phyloP scores from a whole-genome alignment of 2,888 invertebrate species.

The Hypercompe scribonia region DNA sequence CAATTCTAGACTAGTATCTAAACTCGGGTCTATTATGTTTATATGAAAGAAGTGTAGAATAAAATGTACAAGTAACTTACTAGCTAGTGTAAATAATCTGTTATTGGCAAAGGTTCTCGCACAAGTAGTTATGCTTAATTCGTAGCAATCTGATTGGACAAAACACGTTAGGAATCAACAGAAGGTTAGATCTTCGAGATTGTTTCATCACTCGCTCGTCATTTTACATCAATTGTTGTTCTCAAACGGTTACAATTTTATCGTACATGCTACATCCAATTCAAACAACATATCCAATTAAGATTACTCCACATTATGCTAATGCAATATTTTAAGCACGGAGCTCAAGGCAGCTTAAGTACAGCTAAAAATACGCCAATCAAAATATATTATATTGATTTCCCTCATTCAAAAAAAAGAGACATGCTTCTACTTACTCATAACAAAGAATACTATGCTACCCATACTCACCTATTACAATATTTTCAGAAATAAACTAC shows the following conservation, averaged over 20 bases:
- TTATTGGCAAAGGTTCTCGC: background rate
- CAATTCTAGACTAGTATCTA: conserved; percentile 30
- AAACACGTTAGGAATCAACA: background rate
- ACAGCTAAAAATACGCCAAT: background rate
- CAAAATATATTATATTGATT: background rate
- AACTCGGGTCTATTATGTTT: conserved; percentile 3
- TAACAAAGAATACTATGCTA: background rate
- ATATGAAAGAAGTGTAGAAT: background rate
- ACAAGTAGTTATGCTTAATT: background rate
- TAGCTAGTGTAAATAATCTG: background rate
- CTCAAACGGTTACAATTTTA: background rate
- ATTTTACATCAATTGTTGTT: background rate
- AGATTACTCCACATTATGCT: background rate
- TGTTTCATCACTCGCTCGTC: background rate
- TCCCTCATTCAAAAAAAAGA: background rate
- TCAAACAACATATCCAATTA: background rate
- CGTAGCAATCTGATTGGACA: background rate
- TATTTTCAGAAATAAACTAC: background rate
- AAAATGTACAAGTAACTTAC: conserved; percentile 4
- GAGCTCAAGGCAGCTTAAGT: background rate
- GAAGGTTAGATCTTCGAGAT: background rate
- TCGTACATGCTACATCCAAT: background rate
- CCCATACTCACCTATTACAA: background rate
- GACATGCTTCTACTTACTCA: background rate
- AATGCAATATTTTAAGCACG: background rate